phyloP scores from a whole-genome alignment of 2,888 invertebrate species.

The Melanchra persicariae region DNA sequence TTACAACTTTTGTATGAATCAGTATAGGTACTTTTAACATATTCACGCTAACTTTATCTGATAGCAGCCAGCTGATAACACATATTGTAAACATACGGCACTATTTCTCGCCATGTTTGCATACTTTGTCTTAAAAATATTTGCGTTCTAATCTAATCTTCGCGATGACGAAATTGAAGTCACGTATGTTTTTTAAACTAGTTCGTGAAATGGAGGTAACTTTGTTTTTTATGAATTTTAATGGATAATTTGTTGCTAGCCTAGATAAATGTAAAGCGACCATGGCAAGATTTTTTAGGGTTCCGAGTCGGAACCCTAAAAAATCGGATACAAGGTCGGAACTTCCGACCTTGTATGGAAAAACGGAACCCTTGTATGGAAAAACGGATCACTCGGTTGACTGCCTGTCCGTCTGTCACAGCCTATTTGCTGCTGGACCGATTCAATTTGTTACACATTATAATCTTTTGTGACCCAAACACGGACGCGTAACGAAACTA shows the following conservation, averaged over 20 bases:
- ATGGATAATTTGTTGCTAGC: neutral
- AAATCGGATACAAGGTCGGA: too few species aligned
- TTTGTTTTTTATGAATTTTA: slow-evolving; percentile 13
- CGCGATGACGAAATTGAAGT: slow-evolving; percentile 48
- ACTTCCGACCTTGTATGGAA: too few species aligned
- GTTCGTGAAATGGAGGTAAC: slow-evolving; percentile 30
- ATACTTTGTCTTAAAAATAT: slow-evolving; percentile 59
- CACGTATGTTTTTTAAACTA: slow-evolving; percentile 46
- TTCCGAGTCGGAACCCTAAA: too few species aligned
- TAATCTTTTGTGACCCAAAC: too few species aligned
- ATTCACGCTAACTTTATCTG: slow-evolving; percentile 44
- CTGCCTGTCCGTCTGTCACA: too few species aligned
- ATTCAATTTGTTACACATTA: too few species aligned
- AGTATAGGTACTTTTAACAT: slow-evolving; percentile 43
- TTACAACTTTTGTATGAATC: slow-evolving; percentile 28
- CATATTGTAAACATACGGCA: slow-evolving; percentile 50
- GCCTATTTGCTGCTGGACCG: too few species aligned
- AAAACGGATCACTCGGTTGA: too few species aligned
- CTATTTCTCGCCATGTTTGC: slow-evolving; percentile 40
- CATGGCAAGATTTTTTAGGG: too few species aligned
- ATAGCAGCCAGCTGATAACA: slow-evolving; percentile 42
- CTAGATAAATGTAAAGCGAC: too few species aligned
- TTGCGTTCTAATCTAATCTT: slow-evolving; percentile 56
- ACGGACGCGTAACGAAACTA: too few species aligned
- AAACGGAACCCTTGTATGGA: too few species aligned